Conservation (phyloP, 2,113 vertebrate genomes). For the Nematolebias whitei region DNA sequence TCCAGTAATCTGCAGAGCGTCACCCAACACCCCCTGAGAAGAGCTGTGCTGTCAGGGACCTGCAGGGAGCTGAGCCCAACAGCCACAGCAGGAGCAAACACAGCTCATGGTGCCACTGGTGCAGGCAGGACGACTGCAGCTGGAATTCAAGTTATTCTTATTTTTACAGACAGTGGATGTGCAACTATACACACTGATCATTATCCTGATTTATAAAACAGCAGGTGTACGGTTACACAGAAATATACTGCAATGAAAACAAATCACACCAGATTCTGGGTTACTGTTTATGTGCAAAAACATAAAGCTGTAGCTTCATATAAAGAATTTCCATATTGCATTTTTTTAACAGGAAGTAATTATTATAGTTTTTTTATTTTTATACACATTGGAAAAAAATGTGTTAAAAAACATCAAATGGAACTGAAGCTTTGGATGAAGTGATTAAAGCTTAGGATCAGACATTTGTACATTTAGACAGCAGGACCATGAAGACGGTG, state of each 20-base stretch:
- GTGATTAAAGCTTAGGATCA: too few relatives aligned
- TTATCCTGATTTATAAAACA: background rate
- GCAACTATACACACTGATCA: too few relatives aligned
- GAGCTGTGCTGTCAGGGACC: slow-evolving; percentile 23
- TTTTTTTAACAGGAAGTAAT: too few relatives aligned
- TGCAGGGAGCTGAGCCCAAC: slow-evolving; percentile 59
- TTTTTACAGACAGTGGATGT: too few relatives aligned
- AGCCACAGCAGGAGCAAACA: slow-evolving; percentile 61
- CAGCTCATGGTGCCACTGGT: slow-evolving; percentile 12
- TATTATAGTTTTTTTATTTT: too few relatives aligned
- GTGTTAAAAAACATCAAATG: too few relatives aligned
- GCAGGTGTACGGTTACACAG: background rate
- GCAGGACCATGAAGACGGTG: background rate
- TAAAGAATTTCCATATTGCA: too few relatives aligned
- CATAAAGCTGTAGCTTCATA: too few relatives aligned
- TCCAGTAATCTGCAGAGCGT: slow-evolving; percentile 43
- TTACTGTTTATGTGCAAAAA: background rate
- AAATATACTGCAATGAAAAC: background rate
- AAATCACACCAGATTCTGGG: background rate
- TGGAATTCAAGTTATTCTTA: too few relatives aligned
- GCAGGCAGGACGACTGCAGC: background rate
- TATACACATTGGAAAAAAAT: too few relatives aligned
- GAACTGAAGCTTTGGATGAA: too few relatives aligned
- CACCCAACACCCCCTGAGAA: slow-evolving; percentile 66
- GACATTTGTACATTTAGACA: too few relatives aligned